phyloP scores from a whole-genome alignment of 92 coral and sea anemone genomes.

The Bergia puertoricense region DNA sequence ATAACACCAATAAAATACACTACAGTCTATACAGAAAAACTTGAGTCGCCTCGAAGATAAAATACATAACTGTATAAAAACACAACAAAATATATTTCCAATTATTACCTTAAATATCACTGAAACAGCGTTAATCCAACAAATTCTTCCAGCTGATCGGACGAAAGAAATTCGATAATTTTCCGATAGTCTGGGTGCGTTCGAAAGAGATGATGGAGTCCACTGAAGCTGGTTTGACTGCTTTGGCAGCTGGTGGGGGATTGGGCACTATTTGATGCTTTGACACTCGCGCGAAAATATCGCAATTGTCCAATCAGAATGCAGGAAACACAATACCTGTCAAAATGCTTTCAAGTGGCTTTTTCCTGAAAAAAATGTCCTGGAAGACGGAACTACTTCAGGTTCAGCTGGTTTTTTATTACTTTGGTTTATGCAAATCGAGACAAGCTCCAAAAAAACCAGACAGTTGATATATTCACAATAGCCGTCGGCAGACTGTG shows the following conservation, averaged over 20 bases:
- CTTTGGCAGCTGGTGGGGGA: conserved; percentile 45
- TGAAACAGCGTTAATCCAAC: conserved; percentile 21
- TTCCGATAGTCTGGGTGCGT: conserved; percentile 39
- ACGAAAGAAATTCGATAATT: conserved; percentile 16
- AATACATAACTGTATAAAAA: background rate
- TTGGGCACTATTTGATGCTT: conserved; percentile 27
- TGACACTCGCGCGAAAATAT: conserved; percentile 33
- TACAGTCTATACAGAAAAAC: background rate
- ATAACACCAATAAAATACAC: conserved; percentile 2
- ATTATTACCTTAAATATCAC: conserved; percentile 22
- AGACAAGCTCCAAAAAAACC: background rate
- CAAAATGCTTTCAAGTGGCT: conserved; percentile 53
- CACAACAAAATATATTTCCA: background rate
- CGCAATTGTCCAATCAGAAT: conserved; percentile 65
- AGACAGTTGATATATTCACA: background rate
- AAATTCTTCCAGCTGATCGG: background rate
- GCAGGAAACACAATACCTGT: conserved; percentile 52
- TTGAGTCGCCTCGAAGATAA: background rate
- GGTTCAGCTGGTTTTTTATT: conserved; percentile 25
- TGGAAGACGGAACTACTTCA: background rate
- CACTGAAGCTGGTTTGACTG: conserved; percentile 36
- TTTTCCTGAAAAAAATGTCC: background rate
- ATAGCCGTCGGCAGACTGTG: conserved; percentile 15
- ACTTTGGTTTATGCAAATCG: conserved; percentile 15
- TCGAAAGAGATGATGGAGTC: conserved; percentile 19